A percentile compares a stretch with the other conserved stretches of the same genome.
Evolutionary conservation across 2,888 invertebrate genomes (phyloP).

Genomic region (Nomada fabriciana): DNA sequence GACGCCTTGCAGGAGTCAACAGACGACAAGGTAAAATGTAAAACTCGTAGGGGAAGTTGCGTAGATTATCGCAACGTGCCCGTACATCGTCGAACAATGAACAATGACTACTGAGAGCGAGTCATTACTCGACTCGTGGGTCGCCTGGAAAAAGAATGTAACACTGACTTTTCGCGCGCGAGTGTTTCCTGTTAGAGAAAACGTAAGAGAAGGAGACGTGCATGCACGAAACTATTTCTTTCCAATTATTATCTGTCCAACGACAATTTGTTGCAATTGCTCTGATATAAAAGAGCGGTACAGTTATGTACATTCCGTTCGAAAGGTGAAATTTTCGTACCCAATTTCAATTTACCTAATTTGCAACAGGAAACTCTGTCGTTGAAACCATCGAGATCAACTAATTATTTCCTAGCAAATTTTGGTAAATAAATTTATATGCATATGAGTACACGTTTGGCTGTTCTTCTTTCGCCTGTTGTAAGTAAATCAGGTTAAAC

Average conservation of each 20-base stretch:
- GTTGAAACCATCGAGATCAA: too few species aligned
- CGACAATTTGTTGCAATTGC: neutral
- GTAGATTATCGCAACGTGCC: conserved; percentile 62
- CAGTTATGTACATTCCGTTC: too few species aligned
- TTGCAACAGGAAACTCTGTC: too few species aligned
- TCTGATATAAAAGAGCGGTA: too few species aligned
- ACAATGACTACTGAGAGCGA: conserved; percentile 71
- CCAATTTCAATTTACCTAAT: neutral
- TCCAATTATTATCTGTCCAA: neutral
- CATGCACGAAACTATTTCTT: conserved; percentile 11
- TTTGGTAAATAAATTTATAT: too few species aligned
- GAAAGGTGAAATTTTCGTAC: too few species aligned
- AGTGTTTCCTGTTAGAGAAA: conserved; percentile 11
- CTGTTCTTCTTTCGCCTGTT: too few species aligned
- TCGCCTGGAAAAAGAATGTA: conserved; percentile 43
- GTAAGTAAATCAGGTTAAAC: too few species aligned
- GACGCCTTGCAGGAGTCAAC: neutral
- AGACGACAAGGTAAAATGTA: conserved; percentile 33
- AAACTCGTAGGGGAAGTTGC: conserved; percentile 65
- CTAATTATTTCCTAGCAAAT: too few species aligned
- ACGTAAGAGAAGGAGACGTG: conserved; percentile 1
- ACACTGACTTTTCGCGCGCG: conserved; percentile 41
- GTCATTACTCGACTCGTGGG: conserved; percentile 53
- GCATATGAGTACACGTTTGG: too few species aligned
- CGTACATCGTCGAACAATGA: conserved; percentile 66